Evolutionary conservation across 2,888 invertebrate species (phyloP).

Genomic region (Polydrusus tereticollis): DNA sequence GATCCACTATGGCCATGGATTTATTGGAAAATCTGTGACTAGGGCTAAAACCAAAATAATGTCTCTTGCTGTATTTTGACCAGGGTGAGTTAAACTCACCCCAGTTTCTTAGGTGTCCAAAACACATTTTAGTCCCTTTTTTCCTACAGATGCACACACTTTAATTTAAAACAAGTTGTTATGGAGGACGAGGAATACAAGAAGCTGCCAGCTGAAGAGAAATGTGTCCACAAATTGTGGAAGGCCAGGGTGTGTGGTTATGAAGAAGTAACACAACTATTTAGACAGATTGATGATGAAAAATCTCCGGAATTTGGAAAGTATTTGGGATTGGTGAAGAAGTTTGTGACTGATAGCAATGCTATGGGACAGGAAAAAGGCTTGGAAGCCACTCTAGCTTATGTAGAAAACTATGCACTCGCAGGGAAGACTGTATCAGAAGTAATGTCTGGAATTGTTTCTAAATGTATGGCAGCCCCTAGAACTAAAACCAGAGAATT

Average conservation of each 20-base stretch:
- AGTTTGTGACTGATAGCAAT: conserved; percentile 95
- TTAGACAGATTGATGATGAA: conserved; percentile 90
- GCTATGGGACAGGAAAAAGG: conserved; percentile 97
- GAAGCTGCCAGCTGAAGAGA: conserved; percentile 89
- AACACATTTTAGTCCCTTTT: background rate
- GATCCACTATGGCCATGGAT: too few species aligned
- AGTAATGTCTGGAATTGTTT: conserved; percentile 81
- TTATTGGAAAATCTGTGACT: too few species aligned
- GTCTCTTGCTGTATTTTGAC: too few species aligned
- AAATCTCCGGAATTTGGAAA: conserved; percentile 95
- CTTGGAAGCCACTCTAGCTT: conserved; percentile 90
- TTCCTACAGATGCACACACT: background rate
- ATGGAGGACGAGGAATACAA: conserved; percentile 78
- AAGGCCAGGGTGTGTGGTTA: conserved; percentile 95
- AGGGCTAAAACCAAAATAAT: too few species aligned
- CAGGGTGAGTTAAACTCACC: too few species aligned
- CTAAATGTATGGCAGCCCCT: conserved; percentile 93
- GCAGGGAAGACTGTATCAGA: conserved; percentile 92
- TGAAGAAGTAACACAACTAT: conserved; percentile 91
- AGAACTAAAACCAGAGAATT: conserved; percentile 93
- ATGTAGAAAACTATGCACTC: conserved; percentile 89
- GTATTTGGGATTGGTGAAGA: conserved; percentile 90
- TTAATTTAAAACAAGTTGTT: background rate
- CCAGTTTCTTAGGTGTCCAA: too few species aligned
- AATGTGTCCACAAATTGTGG: conserved; percentile 95